phyloP scores from a whole-genome alignment of 1,140 invertebrate species.

The Metaphire vulgaris region DNA sequence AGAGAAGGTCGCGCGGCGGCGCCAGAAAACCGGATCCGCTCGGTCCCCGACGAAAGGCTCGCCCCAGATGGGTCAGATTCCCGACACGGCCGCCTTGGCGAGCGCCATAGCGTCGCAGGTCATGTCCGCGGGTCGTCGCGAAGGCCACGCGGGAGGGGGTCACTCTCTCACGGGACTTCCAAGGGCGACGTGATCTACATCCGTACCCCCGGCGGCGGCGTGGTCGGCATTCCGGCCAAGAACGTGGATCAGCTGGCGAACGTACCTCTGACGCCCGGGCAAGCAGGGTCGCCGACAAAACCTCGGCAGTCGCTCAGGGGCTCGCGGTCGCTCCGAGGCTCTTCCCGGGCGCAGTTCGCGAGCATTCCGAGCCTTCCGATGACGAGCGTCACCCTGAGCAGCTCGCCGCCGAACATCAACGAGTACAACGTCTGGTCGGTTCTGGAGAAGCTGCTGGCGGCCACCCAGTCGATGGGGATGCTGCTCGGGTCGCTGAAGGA shows the following conservation, averaged over 20 bases:
- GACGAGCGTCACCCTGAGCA: conserved; percentile 10
- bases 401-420: conserved; percentile 15
- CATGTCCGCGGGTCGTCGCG: background rate
- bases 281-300: background rate
- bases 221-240: background rate
- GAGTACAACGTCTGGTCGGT: conserved; percentile 23
- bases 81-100: background rate
- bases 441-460: conserved; percentile 22
- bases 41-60: too few relatives aligned
- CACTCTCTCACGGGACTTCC: too few relatives aligned
- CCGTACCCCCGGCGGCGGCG: background rate
- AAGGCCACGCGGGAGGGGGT: background rate
- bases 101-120: background rate
- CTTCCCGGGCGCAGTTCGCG: background rate
- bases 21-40: background rate
- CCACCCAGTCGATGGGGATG: conserved; percentile 28
- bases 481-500: conserved; percentile 25
- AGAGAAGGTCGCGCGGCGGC: conserved; percentile 5
- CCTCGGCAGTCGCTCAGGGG: background rate
- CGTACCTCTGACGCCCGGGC: background rate
- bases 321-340: background rate
- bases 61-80: too few relatives aligned
- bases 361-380: background rate
- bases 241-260: background rate
- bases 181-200: background rate